Evolutionary conservation across 2,888 invertebrate genomes (phyloP).

Genomic region (Boloria euphrosyne): DNA sequence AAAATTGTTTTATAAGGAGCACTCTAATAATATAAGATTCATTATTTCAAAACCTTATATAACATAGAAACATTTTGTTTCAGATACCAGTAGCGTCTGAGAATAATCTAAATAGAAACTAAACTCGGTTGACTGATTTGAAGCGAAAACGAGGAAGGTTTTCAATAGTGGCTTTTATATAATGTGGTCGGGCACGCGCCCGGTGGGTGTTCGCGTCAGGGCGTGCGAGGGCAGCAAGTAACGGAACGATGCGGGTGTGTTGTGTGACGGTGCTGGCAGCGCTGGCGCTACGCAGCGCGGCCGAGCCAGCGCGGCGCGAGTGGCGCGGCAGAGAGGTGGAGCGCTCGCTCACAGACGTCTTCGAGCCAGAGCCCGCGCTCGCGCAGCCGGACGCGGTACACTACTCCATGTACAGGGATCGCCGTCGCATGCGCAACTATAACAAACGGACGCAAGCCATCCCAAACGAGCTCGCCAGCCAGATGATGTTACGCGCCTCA

Average conservation of each 20-base stretch:
- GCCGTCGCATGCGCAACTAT: constrained; percentile 55
- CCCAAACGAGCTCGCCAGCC: constrained; percentile 85
- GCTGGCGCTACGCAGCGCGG: constrained; percentile 69
- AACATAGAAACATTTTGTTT: constrained; percentile 47
- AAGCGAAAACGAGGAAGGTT: constrained; percentile 46
- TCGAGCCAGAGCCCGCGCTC: constrained; percentile 62
- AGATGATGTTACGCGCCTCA: constrained; percentile 89
- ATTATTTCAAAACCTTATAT: not conserved
- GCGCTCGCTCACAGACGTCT: constrained; percentile 68
- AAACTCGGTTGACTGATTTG: constrained; percentile 43
- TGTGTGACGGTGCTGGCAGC: constrained; percentile 71
- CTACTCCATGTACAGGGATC: constrained; percentile 59
- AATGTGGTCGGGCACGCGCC: constrained; percentile 76
- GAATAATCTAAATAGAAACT: not conserved
- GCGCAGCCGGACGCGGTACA: constrained; percentile 48
- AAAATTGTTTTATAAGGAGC: too few species aligned
- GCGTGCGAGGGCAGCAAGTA: constrained; percentile 74
- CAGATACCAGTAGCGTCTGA: constrained; percentile 43
- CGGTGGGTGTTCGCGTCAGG: constrained; percentile 60
- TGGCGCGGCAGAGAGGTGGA: constrained; percentile 58
- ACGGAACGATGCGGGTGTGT: constrained; percentile 72
- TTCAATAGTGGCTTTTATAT: constrained; percentile 48
- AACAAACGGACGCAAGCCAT: constrained; percentile 70
- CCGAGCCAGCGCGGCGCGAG: constrained; percentile 67
- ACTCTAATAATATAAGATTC: too few species aligned